phyloP scores from a whole-genome alignment of 2,797 vertebrate genomes.

The Nyctalus aviator region DNA sequence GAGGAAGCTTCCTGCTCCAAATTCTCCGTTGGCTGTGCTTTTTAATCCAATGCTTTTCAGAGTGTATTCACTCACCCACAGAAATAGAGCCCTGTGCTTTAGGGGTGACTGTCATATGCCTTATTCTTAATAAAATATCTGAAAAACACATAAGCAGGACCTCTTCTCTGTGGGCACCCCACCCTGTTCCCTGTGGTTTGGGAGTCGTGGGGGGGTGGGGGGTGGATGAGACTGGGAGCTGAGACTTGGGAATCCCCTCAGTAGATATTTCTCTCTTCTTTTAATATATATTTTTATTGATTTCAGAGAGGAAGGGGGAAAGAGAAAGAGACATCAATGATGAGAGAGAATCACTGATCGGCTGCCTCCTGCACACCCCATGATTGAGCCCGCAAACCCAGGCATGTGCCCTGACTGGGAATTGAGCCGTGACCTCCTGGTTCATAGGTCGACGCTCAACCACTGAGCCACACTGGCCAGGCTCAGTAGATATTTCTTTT shows the following conservation, averaged over 20 bases:
- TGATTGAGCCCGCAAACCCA: no score
- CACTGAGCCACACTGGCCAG: no score
- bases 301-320: no score
- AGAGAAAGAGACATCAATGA: no score
- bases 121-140: slow-evolving; percentile 87
- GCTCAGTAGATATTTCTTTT: background rate
- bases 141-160: slow-evolving; percentile 45
- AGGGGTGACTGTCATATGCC: slow-evolving; percentile 81
- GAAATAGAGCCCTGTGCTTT: slow-evolving; percentile 80
- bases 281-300: no score
- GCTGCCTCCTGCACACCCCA: no score
- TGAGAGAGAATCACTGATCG: no score
- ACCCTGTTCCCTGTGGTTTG: background rate
- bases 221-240: background rate
- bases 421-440: no score
- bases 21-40: slow-evolving; percentile 79
- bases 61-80: slow-evolving; percentile 74
- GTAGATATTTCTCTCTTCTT: background rate
- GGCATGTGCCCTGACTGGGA: no score
- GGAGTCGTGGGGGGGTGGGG: background rate
- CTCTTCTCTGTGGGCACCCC: slow-evolving; percentile 37
- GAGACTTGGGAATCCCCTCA: background rate
- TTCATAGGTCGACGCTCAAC: no score
- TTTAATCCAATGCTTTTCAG: slow-evolving; percentile 85
- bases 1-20: slow-evolving; percentile 66